A percentile compares a stretch with the other conserved stretches of the same genome.
These are phyloP conservation scores for Sardina pilchardus DNA, from an alignment of 2,113 vertebrate genomes.

Conservation along the genomic window DNA sequence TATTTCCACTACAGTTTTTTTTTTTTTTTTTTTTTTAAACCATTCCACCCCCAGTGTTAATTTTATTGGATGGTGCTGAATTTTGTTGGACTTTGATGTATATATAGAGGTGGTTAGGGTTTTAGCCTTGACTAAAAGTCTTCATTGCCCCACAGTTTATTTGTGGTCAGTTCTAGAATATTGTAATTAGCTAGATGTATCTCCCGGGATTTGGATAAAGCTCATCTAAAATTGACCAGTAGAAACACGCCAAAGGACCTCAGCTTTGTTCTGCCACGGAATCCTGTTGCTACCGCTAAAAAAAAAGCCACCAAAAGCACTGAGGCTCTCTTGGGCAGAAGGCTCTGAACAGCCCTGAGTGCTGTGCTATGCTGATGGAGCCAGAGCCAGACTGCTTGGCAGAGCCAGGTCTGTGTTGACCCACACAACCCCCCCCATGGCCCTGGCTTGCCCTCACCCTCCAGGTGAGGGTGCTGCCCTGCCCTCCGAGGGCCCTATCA, in stretches of 20 bases:
- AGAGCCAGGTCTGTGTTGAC: neutral
- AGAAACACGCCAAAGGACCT: neutral
- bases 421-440: neutral
- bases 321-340: neutral
- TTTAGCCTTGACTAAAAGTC: neutral
- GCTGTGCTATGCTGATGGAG: neutral
- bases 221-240: neutral
- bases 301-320: neutral
- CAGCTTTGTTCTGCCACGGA: neutral
- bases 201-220: neutral
- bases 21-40: too few species aligned
- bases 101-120: neutral
- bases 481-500: neutral
- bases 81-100: neutral
- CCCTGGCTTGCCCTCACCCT: neutral
- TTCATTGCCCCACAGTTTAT: neutral
- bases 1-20: neutral
- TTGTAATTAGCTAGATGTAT: neutral
- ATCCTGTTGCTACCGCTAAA: neutral
- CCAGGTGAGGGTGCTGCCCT: conserved; percentile 8
- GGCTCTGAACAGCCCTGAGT: neutral
- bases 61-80: neutral
- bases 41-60: neutral
- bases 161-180: neutral
- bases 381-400: neutral